These are phyloP conservation scores for Netelia melanura DNA, from an alignment of 2,888 invertebrate species.

Conservation along the genomic window DNA sequence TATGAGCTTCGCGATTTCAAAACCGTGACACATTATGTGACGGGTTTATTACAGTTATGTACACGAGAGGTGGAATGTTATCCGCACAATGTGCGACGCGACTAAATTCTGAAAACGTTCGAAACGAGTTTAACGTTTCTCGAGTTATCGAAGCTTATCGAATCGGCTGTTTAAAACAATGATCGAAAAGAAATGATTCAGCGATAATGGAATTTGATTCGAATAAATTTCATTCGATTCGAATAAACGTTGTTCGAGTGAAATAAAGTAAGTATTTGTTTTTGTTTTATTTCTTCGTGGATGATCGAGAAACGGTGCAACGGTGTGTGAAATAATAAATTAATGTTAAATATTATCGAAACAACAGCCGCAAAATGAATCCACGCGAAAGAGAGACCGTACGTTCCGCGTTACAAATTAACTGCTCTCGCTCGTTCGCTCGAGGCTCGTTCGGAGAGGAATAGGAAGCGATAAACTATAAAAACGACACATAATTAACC, in stretches of 20 bases:
- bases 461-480: conserved; percentile 34
- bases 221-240: not conserved
- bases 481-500: conserved; percentile 37
- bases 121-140: not conserved
- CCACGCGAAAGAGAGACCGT: not conserved
- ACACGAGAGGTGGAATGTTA: conserved; percentile 13
- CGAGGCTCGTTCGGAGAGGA: not conserved
- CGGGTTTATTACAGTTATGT: conserved; percentile 34
- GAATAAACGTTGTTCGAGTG: not conserved
- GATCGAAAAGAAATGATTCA: not conserved
- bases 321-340: not conserved
- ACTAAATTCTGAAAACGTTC: not conserved
- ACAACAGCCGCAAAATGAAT: conserved; percentile 28
- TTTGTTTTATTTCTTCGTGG: not conserved
- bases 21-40: conserved; percentile 54
- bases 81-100: not conserved
- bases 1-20: conserved; percentile 37
- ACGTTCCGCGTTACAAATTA: conserved; percentile 32
- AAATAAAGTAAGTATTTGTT: not conserved
- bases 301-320: not conserved
- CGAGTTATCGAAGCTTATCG: not conserved
- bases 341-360: not conserved
- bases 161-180: not conserved
- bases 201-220: not conserved
- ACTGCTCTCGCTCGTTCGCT: conserved; percentile 6